Percentiles rank a stretch among this genome's conserved stretches.
Evolutionary conservation across 2,797 vertebrate species (phyloP).

Genomic region (Enteromius anoplus): DNA sequence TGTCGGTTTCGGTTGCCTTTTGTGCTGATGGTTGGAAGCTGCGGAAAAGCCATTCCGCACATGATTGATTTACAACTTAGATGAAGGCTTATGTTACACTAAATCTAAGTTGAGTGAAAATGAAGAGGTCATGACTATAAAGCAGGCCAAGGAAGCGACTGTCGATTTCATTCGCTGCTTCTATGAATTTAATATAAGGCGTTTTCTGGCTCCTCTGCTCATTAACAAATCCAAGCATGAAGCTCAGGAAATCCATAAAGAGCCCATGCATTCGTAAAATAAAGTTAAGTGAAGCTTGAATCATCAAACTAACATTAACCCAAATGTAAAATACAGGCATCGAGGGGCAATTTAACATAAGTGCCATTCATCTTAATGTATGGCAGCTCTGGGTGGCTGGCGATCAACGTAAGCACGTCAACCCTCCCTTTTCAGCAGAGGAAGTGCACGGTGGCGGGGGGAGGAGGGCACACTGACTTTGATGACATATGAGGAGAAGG

Average conservation of each 20-base stretch:
- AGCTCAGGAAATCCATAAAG: slow-evolving; percentile 51
- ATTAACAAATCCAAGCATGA: slow-evolving; percentile 36
- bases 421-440: slow-evolving; percentile 76
- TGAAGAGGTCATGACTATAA: slow-evolving; percentile 34
- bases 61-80: slow-evolving; percentile 40
- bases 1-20: slow-evolving; percentile 32
- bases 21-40: slow-evolving; percentile 36
- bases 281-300: slow-evolving; percentile 35
- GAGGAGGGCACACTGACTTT: slow-evolving; percentile 57
- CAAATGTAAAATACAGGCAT: slow-evolving; percentile 54
- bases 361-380: slow-evolving; percentile 69
- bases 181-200: slow-evolving; percentile 13
- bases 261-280: slow-evolving; percentile 47
- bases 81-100: slow-evolving; percentile 31
- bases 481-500: slow-evolving; percentile 73
- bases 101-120: slow-evolving; percentile 39
- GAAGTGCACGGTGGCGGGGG: slow-evolving; percentile 73
- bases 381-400: slow-evolving; percentile 61
- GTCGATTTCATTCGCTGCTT: slow-evolving; percentile 25
- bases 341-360: slow-evolving; percentile 64
- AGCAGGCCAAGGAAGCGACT: slow-evolving; percentile 18
- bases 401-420: slow-evolving; percentile 64
- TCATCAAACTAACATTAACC: slow-evolving; percentile 53
- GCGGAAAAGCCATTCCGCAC: slow-evolving; percentile 31
- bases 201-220: slow-evolving; percentile 21